Percentiles rank a stretch among this genome's conserved stretches.
Evolutionary conservation across 2,797 vertebrate species (phyloP).

Genomic region (Sebastes hubbsi): DNA sequence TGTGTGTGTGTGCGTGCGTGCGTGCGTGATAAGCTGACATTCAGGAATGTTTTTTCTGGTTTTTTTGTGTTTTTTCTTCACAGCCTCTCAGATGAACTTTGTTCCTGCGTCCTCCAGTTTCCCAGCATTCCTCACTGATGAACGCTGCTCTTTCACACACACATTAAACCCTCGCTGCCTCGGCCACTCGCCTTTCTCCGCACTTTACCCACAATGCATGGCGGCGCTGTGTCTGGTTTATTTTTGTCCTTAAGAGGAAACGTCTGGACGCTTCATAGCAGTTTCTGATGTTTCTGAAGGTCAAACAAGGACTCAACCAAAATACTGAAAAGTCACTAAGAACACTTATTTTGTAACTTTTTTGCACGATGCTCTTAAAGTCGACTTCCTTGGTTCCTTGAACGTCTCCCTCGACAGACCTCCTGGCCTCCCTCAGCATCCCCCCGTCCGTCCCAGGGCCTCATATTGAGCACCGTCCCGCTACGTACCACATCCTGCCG

Average conservation of each 20-base stretch:
- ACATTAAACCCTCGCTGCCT: neutral
- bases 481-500: neutral
- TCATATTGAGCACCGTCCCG: neutral
- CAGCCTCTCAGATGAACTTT: neutral
- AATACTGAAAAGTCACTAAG: too few species aligned
- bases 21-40: neutral
- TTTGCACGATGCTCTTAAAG: too few species aligned
- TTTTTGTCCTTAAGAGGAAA: neutral
- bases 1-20: neutral
- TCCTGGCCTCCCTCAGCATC: neutral
- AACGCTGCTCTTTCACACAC: neutral
- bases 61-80: too few species aligned
- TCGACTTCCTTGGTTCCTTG: too few species aligned
- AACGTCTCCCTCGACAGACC: neutral
- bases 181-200: neutral
- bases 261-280: neutral
- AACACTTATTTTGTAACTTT: too few species aligned
- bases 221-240: neutral
- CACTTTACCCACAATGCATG: neutral
- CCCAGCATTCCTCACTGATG: neutral
- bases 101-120: neutral
- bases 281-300: neutral
- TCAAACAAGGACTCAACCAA: neutral
- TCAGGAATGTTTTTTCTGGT: neutral
- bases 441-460: neutral